phyloP scores from a whole-genome alignment of 2,113 vertebrate species.

The Hypocryptadius cinnamomeus region DNA sequence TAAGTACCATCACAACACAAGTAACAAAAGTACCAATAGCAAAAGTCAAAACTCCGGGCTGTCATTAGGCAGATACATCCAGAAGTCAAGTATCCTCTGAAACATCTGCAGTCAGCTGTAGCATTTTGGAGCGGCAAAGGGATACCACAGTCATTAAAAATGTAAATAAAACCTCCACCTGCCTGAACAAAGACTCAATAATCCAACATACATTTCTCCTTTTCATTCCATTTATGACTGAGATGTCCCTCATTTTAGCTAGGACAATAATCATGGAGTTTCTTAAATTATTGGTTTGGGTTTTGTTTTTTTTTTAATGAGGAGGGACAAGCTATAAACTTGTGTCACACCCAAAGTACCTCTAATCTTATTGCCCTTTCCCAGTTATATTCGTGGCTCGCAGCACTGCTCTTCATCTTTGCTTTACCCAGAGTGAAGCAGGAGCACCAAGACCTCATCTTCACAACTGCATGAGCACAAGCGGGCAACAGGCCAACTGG shows the following conservation, averaged over 20 bases:
- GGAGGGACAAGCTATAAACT: not conserved
- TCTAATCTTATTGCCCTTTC: not conserved
- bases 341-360: not conserved
- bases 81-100: not conserved
- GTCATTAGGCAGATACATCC: not conserved
- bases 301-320: not conserved
- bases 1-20: not conserved
- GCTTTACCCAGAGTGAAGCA: not conserved
- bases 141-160: not conserved
- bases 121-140: not conserved
- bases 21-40: not conserved
- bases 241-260: not conserved
- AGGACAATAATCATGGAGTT: not conserved
- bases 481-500: not conserved
- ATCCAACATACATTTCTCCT: not conserved
- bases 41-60: not conserved
- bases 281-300: not conserved
- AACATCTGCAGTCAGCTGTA: not conserved
- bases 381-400: not conserved
- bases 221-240: not conserved
- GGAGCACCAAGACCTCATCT: not conserved
- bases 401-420: not conserved
- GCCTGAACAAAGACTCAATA: not conserved
- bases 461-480: not conserved
- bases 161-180: not conserved